These are phyloP conservation scores for Xyrauchen texanus DNA, from an alignment of 2,113 vertebrate genomes.

Conservation along the genomic window DNA sequence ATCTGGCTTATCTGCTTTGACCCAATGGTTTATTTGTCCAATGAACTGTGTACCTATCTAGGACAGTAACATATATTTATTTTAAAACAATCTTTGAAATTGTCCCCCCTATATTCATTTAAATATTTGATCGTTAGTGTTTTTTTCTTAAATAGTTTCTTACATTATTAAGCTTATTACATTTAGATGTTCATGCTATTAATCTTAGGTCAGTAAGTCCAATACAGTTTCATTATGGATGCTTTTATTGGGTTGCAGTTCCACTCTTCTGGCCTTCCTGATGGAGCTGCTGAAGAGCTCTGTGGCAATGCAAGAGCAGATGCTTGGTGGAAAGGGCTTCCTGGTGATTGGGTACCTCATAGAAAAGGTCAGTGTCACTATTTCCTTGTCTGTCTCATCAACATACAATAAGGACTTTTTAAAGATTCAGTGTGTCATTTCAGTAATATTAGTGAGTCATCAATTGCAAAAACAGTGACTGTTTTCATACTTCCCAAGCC, in stretches of 20 bases:
- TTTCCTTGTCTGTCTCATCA: background rate
- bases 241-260: conserved; percentile 73
- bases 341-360: conserved; percentile 95
- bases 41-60: too few relatives aligned
- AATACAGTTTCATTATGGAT: background rate
- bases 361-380: conserved; percentile 83
- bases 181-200: too few relatives aligned
- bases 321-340: conserved; percentile 96
- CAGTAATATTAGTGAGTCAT: background rate
- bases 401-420: background rate
- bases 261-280: conserved; percentile 90
- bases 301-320: conserved; percentile 98
- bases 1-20: too few relatives aligned
- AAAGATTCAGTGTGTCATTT: background rate
- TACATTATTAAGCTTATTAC: too few relatives aligned
- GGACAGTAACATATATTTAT: too few relatives aligned
- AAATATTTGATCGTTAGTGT: too few relatives aligned
- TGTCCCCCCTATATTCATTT: too few relatives aligned
- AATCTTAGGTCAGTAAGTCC: too few relatives aligned
- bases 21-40: too few relatives aligned
- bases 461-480: background rate
- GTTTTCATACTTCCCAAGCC: too few relatives aligned
- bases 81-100: too few relatives aligned
- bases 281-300: conserved; percentile 95
- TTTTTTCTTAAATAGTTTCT: too few relatives aligned